These are phyloP conservation scores for Orthonychiurus folsomi DNA, from an alignment of 2,888 invertebrate species.

Conservation along the genomic window DNA sequence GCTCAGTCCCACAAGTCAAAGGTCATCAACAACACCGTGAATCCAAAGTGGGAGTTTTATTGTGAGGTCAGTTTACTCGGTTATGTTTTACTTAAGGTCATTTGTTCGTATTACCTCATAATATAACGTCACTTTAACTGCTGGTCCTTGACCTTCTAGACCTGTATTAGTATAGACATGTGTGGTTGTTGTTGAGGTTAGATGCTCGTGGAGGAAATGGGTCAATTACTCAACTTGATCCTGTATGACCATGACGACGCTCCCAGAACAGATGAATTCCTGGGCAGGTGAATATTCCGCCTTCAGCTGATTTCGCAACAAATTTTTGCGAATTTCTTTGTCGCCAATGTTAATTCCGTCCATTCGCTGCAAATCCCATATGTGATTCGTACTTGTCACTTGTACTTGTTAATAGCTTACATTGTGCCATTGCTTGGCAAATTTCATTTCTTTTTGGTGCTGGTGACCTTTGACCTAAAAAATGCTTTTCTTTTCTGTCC, in stretches of 20 bases:
- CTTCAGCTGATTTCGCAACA: no score
- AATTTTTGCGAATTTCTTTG: not conserved
- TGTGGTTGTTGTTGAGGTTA: no score
- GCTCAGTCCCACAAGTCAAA: conserved; percentile 88
- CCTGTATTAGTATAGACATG: no score
- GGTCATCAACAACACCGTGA: conserved; percentile 84
- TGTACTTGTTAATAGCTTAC: not conserved
- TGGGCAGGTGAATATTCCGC: conserved; percentile 70
- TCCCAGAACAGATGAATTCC: conserved; percentile 70
- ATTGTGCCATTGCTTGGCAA: not conserved
- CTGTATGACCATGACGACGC: conserved; percentile 80
- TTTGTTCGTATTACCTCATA: not conserved
- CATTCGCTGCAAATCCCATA: not conserved
- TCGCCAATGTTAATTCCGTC: no score
- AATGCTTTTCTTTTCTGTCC: not conserved
- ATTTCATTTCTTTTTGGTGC: not conserved
- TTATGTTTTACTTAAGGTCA: not conserved
- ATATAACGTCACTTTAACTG: conserved; percentile 6
- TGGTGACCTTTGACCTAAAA: not conserved
- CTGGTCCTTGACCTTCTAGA: no score
- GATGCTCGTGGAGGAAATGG: conserved; percentile 46
- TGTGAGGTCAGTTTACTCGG: conserved; percentile 72
- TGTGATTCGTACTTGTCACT: no score
- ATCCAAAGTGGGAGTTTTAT: conserved; percentile 95
- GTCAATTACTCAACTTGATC: conserved; percentile 64